Evolutionary conservation across 2,113 vertebrate genomes (phyloP), one percentile per base, ranked within the genome.

Genomic region (Meles meles): DNA sequence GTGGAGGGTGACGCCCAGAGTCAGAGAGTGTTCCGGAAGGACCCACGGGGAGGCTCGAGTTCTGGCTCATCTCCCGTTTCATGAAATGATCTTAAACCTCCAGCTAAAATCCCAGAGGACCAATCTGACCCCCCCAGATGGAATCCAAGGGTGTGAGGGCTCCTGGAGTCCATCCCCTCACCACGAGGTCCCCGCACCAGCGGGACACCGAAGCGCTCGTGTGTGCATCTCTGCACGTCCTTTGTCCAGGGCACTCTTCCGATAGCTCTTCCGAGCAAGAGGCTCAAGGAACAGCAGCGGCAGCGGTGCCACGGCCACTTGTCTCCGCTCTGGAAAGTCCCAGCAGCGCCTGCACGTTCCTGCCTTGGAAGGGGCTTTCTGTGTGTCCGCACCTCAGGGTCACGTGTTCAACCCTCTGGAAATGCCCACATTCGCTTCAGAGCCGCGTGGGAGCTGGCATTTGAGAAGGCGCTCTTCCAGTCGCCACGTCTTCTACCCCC

Each of bases 271-370:
- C 18, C 88, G 25, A 93, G 39, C 31, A 74, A 17, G 14, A 7
- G 31, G 31, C 34, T n/a, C 34, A 10, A 20, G 17, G 20, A 37
- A 37, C 34, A 5, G 1, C 34, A 21, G n/a, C 18, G 34, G 17
- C 34, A 1, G 67, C 31, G 31, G 3, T 29, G 1, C 6, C 1
- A 3, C 8, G 18, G 20, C 34, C 7, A 2, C 34, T 10, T 15
- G 6, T 67, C 63, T 34, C 20, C 17, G 4, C 34, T 20, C 20
- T 37, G 71, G 71, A 74, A 74, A 74, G 37, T 10, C 23, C 69
- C 37, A 11, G 21, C 67, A 2, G 18, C 7, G 4, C 17, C 69
- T 21, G 29, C 9, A 5, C 69, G 4, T 71, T 37, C 37, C 21
- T 1, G 65, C 34, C 18, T 69, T 13, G 37, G 42, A 13, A 13